Conservation (phyloP, 2,797 vertebrate species). For the Phoebastria nigripes region DNA sequence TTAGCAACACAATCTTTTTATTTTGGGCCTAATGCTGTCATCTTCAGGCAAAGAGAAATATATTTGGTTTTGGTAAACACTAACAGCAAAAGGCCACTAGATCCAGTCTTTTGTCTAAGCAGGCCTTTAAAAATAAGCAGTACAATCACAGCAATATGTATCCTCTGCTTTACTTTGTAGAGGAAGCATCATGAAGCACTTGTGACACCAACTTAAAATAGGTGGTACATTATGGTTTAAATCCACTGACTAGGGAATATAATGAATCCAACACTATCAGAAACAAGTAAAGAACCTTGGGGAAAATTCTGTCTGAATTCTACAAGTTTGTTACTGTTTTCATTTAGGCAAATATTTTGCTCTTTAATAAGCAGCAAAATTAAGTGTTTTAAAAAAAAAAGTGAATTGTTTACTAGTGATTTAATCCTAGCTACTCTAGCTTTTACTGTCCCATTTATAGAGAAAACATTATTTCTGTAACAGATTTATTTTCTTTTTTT, state of each 20-base stretch:
- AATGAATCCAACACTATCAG: background rate
- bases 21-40: background rate
- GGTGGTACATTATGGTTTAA: background rate
- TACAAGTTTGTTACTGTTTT: background rate
- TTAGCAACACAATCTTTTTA: background rate
- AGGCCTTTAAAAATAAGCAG: background rate
- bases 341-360: background rate
- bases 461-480: background rate
- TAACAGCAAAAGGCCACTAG: background rate
- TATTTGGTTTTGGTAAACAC: background rate
- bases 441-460: background rate
- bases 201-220: background rate
- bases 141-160: background rate
- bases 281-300: background rate
- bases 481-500: background rate
- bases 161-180: background rate
- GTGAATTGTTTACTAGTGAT: background rate
- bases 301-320: background rate
- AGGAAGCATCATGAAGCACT: background rate
- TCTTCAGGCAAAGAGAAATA: background rate
- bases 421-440: background rate
- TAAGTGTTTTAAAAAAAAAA: background rate
- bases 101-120: background rate
- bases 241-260: background rate
- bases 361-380: background rate